phyloP scores from a whole-genome alignment of 2,113 vertebrate genomes.

The Dasypus novemcinctus region DNA sequence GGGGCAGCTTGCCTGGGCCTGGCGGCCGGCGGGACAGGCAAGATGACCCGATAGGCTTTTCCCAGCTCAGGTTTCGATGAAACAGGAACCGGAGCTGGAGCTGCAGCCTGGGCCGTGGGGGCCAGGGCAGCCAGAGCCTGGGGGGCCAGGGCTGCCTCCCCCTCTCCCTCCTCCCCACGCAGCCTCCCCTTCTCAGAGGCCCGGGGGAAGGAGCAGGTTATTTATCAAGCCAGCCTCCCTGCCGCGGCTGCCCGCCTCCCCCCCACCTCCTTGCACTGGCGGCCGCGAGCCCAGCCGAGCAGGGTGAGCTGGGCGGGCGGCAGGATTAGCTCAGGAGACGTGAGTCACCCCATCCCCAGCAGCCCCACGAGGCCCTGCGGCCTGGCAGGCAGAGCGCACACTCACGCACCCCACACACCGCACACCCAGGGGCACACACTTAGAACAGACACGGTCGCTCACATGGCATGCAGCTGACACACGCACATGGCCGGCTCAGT shows the following conservation, averaged over 20 bases:
- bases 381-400: conserved; percentile 53
- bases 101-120: conserved; percentile 61
- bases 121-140: conserved; percentile 63
- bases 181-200: conserved; percentile 58
- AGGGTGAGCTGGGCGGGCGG: conserved; percentile 76
- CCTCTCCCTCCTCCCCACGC: neutral
- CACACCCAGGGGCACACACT: conserved; percentile 40
- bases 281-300: conserved; percentile 74
- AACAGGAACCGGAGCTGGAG: conserved; percentile 76
- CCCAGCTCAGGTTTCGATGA: conserved; percentile 79
- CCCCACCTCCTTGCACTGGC: conserved; percentile 38
- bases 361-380: conserved; percentile 63
- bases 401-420: conserved; percentile 29
- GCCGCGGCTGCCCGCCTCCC: conserved; percentile 47
- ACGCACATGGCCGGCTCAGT: neutral
- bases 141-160: conserved; percentile 39
- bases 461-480: neutral
- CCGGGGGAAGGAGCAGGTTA: conserved; percentile 77
- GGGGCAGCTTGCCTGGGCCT: conserved; percentile 77
- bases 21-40: conserved; percentile 73
- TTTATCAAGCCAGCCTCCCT: conserved; percentile 76
- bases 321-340: conserved; percentile 76
- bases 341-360: conserved; percentile 76
- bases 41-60: conserved; percentile 81
- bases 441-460: neutral